These are phyloP conservation scores for Origma solitaria DNA, from an alignment of 2,113 vertebrate genomes.

Conservation along the genomic window DNA sequence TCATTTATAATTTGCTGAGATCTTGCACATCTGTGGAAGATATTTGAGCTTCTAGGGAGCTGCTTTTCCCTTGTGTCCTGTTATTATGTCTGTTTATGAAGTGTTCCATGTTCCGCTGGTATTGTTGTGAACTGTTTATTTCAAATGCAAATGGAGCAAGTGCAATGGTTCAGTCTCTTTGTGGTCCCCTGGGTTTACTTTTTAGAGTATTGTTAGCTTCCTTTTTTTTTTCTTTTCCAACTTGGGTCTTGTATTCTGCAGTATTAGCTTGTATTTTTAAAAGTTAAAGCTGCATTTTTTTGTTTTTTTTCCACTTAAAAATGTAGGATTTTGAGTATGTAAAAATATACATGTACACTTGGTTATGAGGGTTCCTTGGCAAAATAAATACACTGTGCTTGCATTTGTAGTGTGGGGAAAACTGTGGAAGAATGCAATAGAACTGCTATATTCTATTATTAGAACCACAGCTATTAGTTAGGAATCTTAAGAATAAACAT, in stretches of 20 bases:
- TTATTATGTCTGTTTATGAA: not conserved
- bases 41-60: not conserved
- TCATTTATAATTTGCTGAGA: not conserved
- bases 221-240: not conserved
- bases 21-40: not conserved
- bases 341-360: not conserved
- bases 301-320: not conserved
- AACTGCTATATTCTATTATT: not conserved
- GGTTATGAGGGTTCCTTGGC: not conserved
- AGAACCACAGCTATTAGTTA: not conserved
- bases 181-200: not conserved
- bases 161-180: not conserved
- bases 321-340: not conserved
- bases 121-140: not conserved
- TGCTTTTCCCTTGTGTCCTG: not conserved
- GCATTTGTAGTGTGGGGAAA: not conserved
- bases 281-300: not conserved
- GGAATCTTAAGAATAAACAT: not conserved
- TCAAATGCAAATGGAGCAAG: not conserved
- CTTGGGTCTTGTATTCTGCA: not conserved
- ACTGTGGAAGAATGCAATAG: not conserved
- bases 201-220: not conserved
- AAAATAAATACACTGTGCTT: not conserved
- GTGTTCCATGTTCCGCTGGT: not conserved
- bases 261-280: not conserved